phyloP scores from a whole-genome alignment of 1,140 invertebrate genomes.

The Phocides pigmalion region DNA sequence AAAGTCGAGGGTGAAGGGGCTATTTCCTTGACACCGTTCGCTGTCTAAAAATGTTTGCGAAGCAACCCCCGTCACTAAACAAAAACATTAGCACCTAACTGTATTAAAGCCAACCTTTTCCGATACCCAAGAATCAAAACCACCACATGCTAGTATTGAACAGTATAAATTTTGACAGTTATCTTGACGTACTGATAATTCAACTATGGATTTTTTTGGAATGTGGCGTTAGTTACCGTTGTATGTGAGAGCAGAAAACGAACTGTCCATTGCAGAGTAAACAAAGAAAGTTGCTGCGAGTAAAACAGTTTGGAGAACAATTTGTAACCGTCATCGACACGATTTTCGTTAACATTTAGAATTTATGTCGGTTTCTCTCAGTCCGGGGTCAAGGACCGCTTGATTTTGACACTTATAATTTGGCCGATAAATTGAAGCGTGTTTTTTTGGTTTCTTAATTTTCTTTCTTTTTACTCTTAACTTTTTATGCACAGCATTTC shows the following conservation, averaged over 20 bases:
- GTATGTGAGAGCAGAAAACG: not conserved
- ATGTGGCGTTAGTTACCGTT: not conserved
- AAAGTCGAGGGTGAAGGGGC: constrained; percentile 4
- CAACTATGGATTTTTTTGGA: not conserved
- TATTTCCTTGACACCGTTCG: constrained; percentile 8
- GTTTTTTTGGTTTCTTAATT: not conserved
- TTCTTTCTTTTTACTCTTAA: not conserved
- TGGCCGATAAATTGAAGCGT: not conserved
- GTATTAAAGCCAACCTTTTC: not conserved
- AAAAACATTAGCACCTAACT: constrained; percentile 29
- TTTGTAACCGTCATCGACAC: constrained; percentile 5
- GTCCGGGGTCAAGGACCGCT: constrained; percentile 3
- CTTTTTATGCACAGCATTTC: not conserved
- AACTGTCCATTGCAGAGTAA: constrained; percentile 5
- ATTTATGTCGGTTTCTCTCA: constrained; percentile 1
- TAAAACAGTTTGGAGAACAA: constrained; percentile 12
- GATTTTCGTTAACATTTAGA: constrained; percentile 12
- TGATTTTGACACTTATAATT: constrained; percentile 13
- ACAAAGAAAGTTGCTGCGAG: constrained; percentile 4
- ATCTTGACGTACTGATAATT: not conserved
- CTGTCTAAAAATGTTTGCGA: constrained; percentile 31
- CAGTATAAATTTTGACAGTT: not conserved
- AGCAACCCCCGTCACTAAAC: constrained; percentile 19
- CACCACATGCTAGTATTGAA: not conserved
- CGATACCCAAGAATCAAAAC: not conserved